Conservation (phyloP, 2,888 invertebrate species). For the Scaptomyza cyrtandrae region DNA sequence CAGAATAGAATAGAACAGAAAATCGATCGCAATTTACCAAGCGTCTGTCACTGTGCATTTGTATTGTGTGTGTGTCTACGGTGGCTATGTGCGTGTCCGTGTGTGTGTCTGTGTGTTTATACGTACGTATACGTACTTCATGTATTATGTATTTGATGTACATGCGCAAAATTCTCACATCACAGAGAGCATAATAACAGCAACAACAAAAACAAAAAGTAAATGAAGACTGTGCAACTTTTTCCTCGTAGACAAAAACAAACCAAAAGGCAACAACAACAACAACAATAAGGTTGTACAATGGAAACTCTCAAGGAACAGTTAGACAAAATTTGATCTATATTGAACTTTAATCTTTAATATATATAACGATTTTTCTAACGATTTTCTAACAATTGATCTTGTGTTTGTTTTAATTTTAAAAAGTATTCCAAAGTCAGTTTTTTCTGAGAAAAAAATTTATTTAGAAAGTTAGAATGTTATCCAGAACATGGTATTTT, state of each 20-base stretch:
- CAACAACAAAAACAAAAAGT: background rate
- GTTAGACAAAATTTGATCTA: background rate
- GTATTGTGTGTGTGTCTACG: conserved; percentile 18
- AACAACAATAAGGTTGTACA: conserved; percentile 6
- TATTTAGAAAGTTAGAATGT: no score
- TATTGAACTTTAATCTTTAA: background rate
- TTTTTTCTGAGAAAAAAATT: no score
- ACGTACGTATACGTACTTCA: conserved; percentile 43
- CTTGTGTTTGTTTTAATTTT: no score
- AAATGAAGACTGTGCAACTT: conserved; percentile 24
- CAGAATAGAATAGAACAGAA: conserved; percentile 51
- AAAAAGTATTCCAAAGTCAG: no score
- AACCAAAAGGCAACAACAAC: conserved; percentile 42
- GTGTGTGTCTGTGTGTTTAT: conserved; percentile 32
- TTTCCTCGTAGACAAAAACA: conserved; percentile 72
- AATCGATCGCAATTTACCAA: conserved; percentile 74
- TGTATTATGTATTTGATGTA: conserved; percentile 74
- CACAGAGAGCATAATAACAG: conserved; percentile 15
- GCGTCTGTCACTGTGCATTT: conserved; percentile 45
- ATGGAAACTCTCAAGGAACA: background rate
- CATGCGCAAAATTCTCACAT: conserved; percentile 76
- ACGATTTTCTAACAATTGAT: no score
- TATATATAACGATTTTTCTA: background rate
- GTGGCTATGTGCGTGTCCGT: conserved; percentile 21
- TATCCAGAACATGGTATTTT: no score